Conservation (phyloP, 1,140 invertebrate genomes). For the Leptinotarsa defecta region DNA sequence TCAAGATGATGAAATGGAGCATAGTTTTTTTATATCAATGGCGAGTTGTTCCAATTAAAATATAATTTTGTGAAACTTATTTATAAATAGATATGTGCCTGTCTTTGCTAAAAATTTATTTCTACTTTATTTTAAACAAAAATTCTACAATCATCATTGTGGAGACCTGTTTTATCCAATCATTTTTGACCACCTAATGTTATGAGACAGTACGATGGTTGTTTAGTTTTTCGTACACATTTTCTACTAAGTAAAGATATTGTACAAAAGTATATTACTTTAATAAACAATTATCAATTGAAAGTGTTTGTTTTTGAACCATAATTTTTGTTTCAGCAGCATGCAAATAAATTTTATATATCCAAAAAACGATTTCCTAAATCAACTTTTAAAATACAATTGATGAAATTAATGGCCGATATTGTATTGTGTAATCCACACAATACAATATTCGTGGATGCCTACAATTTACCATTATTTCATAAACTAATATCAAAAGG, state of each 20-base stretch:
- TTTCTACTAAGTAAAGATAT: constrained; percentile 36
- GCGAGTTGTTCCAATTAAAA: not conserved
- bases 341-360: too few species aligned
- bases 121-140: not conserved
- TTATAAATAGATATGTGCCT: not conserved
- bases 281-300: constrained; percentile 37
- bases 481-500: too few species aligned
- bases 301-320: constrained; percentile 2
- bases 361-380: too few species aligned
- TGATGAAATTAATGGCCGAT: too few species aligned
- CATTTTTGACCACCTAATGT: constrained; percentile 20
- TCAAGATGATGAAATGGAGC: not conserved
- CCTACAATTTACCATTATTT: too few species aligned
- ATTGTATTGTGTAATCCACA: too few species aligned
- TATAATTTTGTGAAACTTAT: not conserved
- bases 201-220: constrained; percentile 18
- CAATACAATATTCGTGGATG: too few species aligned
- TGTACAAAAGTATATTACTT: constrained; percentile 31
- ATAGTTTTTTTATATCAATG: not conserved
- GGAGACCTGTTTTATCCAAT: not conserved
- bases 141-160: too few species aligned
- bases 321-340: too few species aligned
- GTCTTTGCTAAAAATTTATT: not conserved
- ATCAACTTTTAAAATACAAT: too few species aligned
- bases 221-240: constrained; percentile 40